Evolutionary conservation across 1,140 invertebrate species (phyloP), one percentile per base, ranked within the genome.

Genomic region (Diprion similis): DNA sequence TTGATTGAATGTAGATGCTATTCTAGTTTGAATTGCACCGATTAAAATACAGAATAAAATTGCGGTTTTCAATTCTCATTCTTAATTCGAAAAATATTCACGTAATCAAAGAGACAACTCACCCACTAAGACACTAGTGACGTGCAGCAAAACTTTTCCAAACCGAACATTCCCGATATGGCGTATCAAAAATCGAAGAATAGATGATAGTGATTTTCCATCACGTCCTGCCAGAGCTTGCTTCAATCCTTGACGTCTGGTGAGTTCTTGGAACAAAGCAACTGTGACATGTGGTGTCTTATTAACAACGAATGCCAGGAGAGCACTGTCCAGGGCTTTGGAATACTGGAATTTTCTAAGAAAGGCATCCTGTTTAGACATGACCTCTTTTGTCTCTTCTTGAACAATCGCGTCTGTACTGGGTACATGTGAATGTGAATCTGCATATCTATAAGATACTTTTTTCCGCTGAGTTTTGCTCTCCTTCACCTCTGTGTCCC

Each of bases 281-380:
- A 97, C 91, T 4, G 95, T 94, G 46, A 93, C 88, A 79, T 96
- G 93, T 6, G 97, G 96, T 66, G 88, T 89, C 81, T 92, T 93
- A 45, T 89, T 91, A 11, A 88, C 81, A 11, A 93, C 85, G 79
- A 90, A 90, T 46, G 89, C 88, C 46, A 89, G 80, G 77, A 98
- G 83, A 47, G 94, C 96, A 72, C 85, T 82, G 80, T 95, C 92
- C 11, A 98, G 88, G 8, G 96, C 95, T 89, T 94, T 94, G 0
- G 91, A 91, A 85, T 95, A 96, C 78, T 95, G 90, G 86, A 96
- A 97, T 86, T 93, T 94, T 75, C 94, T 91, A 3, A 98, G 84
- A 80, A 90, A 92, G 19, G 85, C 85, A 81, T 98, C 96, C 83
- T 92, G 90, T 81, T 90, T 90, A 1, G 89, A 77, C 75, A 90